Base-by-base conservation (phyloP, 2,113 vertebrate species). In the Sitta europaea region DNA sequence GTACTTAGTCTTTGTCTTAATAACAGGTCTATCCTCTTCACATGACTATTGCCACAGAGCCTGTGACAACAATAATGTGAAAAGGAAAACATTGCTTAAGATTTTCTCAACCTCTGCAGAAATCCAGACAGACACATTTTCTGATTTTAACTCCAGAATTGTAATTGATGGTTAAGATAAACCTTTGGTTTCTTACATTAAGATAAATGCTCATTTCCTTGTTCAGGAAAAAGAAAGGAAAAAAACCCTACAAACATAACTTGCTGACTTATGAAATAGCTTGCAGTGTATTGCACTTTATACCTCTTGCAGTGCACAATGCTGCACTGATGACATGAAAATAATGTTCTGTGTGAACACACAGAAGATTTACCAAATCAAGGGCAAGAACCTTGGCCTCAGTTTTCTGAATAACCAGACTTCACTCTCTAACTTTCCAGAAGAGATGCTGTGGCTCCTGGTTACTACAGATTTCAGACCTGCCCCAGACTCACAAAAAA, bases 401-500 rank as follows among this genome's bases (percentile, higher is more conserved):
- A 57, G 78, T 55, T 81, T 92, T 77, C 54, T 33, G 61, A 74
- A 80, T 48, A 89, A 81, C 10, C 71, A 70, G 57, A 58, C n/a
- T n/a, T n/a, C 42, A 86, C 27, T 57, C 65, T 83, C 72, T 82
- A 83, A 83, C 79, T 94, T 85, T 74, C 65, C 86, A 88, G 92
- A 93, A 63, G 28, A 62, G 27, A 82, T 78, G 62, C 85, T 74
- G 18, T 61, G 63, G 86, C 68, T 87, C 73, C 83, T 94, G 59
- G 79, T 92, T 65, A 75, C 38, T 42, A 50, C 31, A 82, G 78
- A 90, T 54, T 72, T 66, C 73, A 74, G 79, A 67, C n/a, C 68
- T 92, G 91, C 61, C 83, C 38, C 83, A 94, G 76, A 88, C 83
- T 96, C 88, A 93, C 88, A 84, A 72, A 94, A 96, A 82, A 71